Conservation (phyloP, 2,888 invertebrate species). For the Nysson spinosus region DNA sequence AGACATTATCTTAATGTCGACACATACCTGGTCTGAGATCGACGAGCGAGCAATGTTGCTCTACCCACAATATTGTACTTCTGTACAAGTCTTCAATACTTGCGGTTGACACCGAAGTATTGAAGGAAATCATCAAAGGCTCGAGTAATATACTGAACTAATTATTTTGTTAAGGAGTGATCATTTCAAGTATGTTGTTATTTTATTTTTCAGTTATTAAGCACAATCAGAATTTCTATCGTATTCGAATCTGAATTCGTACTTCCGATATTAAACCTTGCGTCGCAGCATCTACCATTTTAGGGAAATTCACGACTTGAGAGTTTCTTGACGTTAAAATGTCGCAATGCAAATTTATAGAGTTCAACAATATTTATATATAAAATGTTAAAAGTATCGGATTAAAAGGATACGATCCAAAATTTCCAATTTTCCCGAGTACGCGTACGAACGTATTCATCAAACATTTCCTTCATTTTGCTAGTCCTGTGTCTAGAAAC, state of each 20-base stretch:
- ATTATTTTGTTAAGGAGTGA: conserved; percentile 54
- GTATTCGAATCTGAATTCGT: no score
- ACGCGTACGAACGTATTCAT: conserved; percentile 90
- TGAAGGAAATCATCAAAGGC: conserved; percentile 93
- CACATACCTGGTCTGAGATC: conserved; percentile 93
- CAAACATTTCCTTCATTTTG: conserved; percentile 95
- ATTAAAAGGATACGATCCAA: conserved; percentile 93
- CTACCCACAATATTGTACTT: conserved; percentile 95
- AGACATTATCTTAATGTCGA: no score
- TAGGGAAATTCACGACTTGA: no score
- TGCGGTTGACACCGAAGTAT: conserved; percentile 93
- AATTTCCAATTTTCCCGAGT: conserved; percentile 98
- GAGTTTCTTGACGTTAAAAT: no score
- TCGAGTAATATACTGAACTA: conserved; percentile 96
- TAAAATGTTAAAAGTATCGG: not conserved
- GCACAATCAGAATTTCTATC: no score
- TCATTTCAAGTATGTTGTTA: no score
- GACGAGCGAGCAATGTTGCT: conserved; percentile 96
- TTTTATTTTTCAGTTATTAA: no score
- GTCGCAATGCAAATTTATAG: no score
- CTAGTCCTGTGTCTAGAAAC: conserved; percentile 93
- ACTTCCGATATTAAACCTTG: no score
- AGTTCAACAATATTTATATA: no score
- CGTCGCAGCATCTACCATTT: no score
- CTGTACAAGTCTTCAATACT: conserved; percentile 94